Base-by-base conservation (phyloP, 1,140 invertebrate species). In the Bactericera cockerelli region DNA sequence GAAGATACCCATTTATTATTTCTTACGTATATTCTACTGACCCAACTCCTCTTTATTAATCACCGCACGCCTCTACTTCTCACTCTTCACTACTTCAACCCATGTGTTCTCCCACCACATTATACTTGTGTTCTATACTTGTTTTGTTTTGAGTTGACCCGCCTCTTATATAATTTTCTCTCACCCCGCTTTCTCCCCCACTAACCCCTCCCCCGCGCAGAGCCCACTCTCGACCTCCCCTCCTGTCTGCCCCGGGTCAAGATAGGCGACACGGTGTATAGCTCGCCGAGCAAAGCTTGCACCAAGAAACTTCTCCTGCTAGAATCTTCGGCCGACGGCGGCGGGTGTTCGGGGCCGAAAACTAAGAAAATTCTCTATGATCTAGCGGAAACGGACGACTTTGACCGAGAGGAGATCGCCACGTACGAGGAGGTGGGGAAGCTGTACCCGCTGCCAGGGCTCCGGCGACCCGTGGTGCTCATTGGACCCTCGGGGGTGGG, bases 371-470 rank as follows among this genome's bases (percentile, higher is more conserved):
- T 93, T 72, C 89, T 93, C 77, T 93, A 95, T 81, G 87, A 91
- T 76, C 82, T 87, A 71, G 83, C 85, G 73, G 90, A 93, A 70
- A 90, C 89, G 70, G 90, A 93, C 67, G 89, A 92, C 70, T 93
- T 91, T 69, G 89, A 92, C 69, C 82, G 89, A 2, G 91, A 95
- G 76, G 84, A 93, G 71, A 90, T 95, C 65, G 82, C 89, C 16
- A 96, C 92, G 0, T 98, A 97, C 72, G 93, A 97, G 74, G 92
- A 95, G 72, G 93, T 97, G 28, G 89, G 89, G 31, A 85, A 90
- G 66, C 76, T 94, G 53, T 92, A 92, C 70, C 92, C 93, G 4
- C 78, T 87, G 61, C 83, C 89, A 0, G 87, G 87, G 3, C 72
- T 86, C n/a, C 85, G 84, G 64, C 77, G 93, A 61, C 93, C 93